Base-by-base conservation (phyloP, 2,888 invertebrate genomes). In the Magallana nippona region DNA sequence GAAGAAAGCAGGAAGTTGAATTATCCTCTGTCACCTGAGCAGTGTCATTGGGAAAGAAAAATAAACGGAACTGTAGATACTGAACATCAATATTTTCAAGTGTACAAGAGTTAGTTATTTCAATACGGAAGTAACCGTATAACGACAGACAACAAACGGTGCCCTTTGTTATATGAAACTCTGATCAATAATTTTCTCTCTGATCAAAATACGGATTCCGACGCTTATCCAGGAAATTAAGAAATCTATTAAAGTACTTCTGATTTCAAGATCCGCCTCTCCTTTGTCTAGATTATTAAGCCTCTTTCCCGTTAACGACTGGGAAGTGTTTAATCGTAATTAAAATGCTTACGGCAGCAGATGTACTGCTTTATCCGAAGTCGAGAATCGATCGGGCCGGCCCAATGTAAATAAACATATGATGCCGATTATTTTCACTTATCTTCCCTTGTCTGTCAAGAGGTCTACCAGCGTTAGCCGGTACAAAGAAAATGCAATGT, bases 291-390 rank as follows among this genome's bases (percentile, higher is more conserved):
- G 22, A 71, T 22, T 2, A 60, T 13, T 71, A 27, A 15, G 2
- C 22, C 5, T 22, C 22, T 71, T 27, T 22, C 27, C 71, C 71
- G 13, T 71, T 27, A 71, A 27, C 71, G 71, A 71, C 32, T 71
- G 22, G 32, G 27, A 71, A 71, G 71, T 71, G 71, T 22, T 71
- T 71, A 71, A 71, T 71, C 71, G 71, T 71, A 71, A 60, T 71
- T 27, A 71, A 71, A 71, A 71, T 71, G 15, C 13, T 60, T 27
- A 71, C 71, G 27, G 27, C 27, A 27, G 71, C 71, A 71, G 71
- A 22, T 71, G 71, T 27, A 71, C 22, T 32, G 10, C 22, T 32
- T 27, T 71, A 71, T 27, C 27, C 15, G 32, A 32, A 32, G 71
- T 32, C 22, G 27, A 11, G 71, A 15, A 71, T 71, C 71, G 71